These are phyloP conservation scores for Celastrina argiolus DNA, from an alignment of 2,888 invertebrate genomes.

Conservation along the genomic window DNA sequence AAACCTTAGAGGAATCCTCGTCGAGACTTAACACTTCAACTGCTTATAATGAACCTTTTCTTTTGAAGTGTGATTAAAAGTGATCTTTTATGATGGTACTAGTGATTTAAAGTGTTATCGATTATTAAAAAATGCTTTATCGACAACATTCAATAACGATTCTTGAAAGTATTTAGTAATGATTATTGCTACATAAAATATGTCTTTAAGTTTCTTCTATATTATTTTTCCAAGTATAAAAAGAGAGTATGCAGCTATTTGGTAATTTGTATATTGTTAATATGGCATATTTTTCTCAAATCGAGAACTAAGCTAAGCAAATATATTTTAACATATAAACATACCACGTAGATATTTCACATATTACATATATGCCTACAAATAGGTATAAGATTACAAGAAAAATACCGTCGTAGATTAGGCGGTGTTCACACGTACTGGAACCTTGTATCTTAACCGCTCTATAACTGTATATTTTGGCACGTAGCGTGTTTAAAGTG, in stretches of 20 bases:
- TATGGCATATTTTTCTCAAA: too few species aligned
- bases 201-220: too few species aligned
- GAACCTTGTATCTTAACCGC: not conserved
- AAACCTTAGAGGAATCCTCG: slow-evolving; percentile 29
- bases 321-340: too few species aligned
- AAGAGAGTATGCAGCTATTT: too few species aligned
- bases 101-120: not conserved
- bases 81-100: not conserved
- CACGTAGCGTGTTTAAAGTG: not conserved
- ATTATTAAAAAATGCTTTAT: not conserved
- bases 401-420: not conserved
- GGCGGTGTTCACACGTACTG: not conserved
- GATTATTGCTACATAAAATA: too few species aligned
- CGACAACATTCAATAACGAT: not conserved
- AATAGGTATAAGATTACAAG: not conserved
- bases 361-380: too few species aligned
- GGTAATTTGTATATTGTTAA: too few species aligned
- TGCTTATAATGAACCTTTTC: slow-evolving; percentile 44
- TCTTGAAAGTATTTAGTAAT: not conserved
- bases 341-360: too few species aligned
- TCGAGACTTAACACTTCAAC: slow-evolving; percentile 43
- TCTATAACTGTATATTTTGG: slow-evolving; percentile 7
- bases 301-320: too few species aligned
- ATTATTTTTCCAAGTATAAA: too few species aligned
- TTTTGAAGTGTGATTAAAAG: slow-evolving; percentile 14